Conservation (phyloP, 2,888 invertebrate species). For the Drosophila recens region DNA sequence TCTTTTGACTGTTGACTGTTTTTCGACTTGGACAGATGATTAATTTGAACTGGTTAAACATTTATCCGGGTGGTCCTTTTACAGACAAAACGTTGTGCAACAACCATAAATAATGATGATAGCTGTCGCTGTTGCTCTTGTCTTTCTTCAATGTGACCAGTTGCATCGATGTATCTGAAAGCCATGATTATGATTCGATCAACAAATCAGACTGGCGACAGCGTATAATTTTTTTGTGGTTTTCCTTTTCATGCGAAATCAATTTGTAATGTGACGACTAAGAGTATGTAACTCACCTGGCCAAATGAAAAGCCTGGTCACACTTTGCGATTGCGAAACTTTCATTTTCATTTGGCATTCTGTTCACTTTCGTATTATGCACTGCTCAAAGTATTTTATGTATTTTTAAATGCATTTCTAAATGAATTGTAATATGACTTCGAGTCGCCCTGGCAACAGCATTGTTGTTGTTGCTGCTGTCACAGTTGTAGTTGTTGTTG, state of each 20-base stretch:
- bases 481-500: background rate
- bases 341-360: slow-evolving; percentile 71
- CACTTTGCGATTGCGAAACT: slow-evolving; percentile 57
- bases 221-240: slow-evolving; percentile 8
- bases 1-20: slow-evolving; percentile 38
- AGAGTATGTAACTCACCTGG: background rate
- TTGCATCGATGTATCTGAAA: slow-evolving; percentile 23
- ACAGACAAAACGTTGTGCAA: slow-evolving; percentile 63
- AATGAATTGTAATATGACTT: slow-evolving; percentile 79
- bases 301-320: slow-evolving; percentile 29
- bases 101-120: slow-evolving; percentile 69
- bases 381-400: slow-evolving; percentile 59
- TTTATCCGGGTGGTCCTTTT: slow-evolving; percentile 70
- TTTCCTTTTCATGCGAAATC: slow-evolving; percentile 45
- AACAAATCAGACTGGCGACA: slow-evolving; percentile 3
- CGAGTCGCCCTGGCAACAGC: slow-evolving; percentile 34
- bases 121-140: slow-evolving; percentile 35
- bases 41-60: slow-evolving; percentile 61
- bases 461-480: slow-evolving; percentile 1
- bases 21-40: slow-evolving; percentile 63
- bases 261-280: slow-evolving; percentile 9
- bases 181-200: slow-evolving; percentile 18
- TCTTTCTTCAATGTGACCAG: slow-evolving; percentile 45
- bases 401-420: slow-evolving; percentile 80
- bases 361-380: slow-evolving; percentile 70